Base-by-base conservation (phyloP, 2,797 vertebrate genomes). In the Hylomyscus alleni region DNA sequence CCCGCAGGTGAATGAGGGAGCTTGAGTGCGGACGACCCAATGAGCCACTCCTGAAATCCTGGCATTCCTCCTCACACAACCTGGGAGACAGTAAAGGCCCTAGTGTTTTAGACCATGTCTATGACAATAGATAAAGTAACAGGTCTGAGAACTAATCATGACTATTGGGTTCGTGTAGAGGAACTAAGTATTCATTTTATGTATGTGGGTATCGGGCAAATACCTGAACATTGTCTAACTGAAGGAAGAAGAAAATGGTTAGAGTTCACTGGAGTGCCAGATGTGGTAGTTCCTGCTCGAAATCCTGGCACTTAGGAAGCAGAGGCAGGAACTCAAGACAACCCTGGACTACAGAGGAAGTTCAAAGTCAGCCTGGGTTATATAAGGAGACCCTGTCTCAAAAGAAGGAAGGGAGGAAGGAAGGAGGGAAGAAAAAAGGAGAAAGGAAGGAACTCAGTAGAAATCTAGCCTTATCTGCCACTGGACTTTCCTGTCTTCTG, bases 381-480 rank as follows among this genome's bases (percentile, higher is more conserved):
- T 26, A 86, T 6, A 54, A 15, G 65, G 34, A 69, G 47, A 37
- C 6, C n/a, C 56, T 67, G 83, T 85, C 44, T 72, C 34, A 37
- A 37, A 86, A 22, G 44, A 47, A 13, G 19, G 1, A 67, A 2
- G 2, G 19, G n/a, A 4, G 3, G 82, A 47, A 62, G 90, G 19
- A 17, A 4, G 6, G 12, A n/a, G 7, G 19, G 13, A 17, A 40
- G 6, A 26, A 29, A 0, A 11, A n/a, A 24, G n/a, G 14, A 34
- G 10, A 29, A 29, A 11, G 8, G 40, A 10, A n/a, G 44, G 19
- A 22, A 91, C 62, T 56, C 15, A 72, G 13, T 37, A n/a, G 44
- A 91, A 95, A 86, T 78, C 67, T 34, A 60, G 10, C 15, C 3
- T 65, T 95, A 60, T 19, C 52, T 87, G 37, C 69, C 24, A 86